Evolutionary conservation across 1,140 invertebrate genomes (phyloP), one percentile per base, ranked within the genome.

Genomic region (Monomorium pharaonis): DNA sequence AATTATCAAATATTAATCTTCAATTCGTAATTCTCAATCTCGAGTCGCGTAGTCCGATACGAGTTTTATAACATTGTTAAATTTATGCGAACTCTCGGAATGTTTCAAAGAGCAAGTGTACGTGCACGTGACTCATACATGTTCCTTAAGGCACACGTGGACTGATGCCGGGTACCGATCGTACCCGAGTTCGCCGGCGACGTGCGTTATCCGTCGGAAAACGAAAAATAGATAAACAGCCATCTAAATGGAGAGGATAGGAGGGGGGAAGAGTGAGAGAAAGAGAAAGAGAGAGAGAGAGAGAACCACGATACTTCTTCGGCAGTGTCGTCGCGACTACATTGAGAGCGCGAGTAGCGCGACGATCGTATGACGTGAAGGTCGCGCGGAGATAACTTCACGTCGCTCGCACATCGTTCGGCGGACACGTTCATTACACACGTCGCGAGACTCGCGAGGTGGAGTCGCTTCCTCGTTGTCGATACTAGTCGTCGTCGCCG

Each of bases 191-290:
- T 18, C 0, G 1, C 27, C 16, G 67, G 12, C 3, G 37, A 44
- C 30, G 33, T 70, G 42, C 30, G 63, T 77, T 89, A 86, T 89
- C 84, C 81, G 1, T 3, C 12, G 65, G 16, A 77, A 77, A 76
- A 7, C 54, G 4, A 47, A 33, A 58, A 74, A 72, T 44, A 83
- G 87, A 86, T 88, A 88, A 89, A 89, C 75, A 33, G 27, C 42
- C 12, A 12, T 58, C 16, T 16, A 54, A 10, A 44, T n/a, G n/a
- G n/a, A n/a, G n/a, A n/a, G n/a, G n/a, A n/a, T n/a, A n/a, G n/a
- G n/a, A n/a, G n/a, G 44, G 44, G 44, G 12, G 44, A 44, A 44
- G 44, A 14, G n/a, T 0, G 49, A 51, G 49, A 51, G 49, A 51
- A 7, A 21, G 12, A 21, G 1, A 49, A 33, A 51, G 27, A 24